Evolutionary conservation across 2,888 invertebrate species (phyloP).

Genomic region (Lutraria lutraria): DNA sequence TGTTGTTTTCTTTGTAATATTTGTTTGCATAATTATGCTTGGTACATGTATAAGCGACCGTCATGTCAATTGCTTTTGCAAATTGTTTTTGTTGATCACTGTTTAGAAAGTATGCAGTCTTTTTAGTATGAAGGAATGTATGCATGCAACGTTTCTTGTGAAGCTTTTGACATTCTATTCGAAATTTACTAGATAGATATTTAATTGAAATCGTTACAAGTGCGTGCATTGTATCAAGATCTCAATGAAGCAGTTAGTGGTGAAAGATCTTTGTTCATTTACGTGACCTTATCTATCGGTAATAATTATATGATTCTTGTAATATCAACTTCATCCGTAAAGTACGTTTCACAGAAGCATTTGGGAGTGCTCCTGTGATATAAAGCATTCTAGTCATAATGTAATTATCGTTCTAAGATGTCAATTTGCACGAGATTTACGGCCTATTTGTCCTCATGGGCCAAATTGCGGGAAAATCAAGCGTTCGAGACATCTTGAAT

Average conservation of each 20-base stretch:
- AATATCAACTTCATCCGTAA: not conserved
- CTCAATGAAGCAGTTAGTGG: not conserved
- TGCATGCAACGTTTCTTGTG: too few species aligned
- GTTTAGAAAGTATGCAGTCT: too few species aligned
- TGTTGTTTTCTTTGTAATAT: too few species aligned
- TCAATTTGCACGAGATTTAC: constrained; percentile 19
- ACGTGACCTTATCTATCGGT: not conserved
- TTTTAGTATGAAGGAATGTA: too few species aligned
- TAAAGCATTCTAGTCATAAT: not conserved
- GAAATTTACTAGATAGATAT: too few species aligned
- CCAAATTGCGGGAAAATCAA: constrained; percentile 1
- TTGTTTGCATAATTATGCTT: too few species aligned
- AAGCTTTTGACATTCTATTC: too few species aligned
- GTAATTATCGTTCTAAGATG: constrained; percentile 18
- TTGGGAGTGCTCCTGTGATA: not conserved
- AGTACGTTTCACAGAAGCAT: not conserved
- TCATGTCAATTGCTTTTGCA: too few species aligned
- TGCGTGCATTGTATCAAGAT: too few species aligned
- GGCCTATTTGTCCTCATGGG: not conserved
- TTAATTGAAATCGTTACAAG: too few species aligned
- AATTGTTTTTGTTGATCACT: too few species aligned
- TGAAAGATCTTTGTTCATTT: not conserved
- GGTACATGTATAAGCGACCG: too few species aligned
- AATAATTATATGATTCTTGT: not conserved
- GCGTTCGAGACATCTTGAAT: not conserved